Base-by-base conservation (phyloP, 2,113 vertebrate species). In the Poeciliopsis occidentalis region DNA sequence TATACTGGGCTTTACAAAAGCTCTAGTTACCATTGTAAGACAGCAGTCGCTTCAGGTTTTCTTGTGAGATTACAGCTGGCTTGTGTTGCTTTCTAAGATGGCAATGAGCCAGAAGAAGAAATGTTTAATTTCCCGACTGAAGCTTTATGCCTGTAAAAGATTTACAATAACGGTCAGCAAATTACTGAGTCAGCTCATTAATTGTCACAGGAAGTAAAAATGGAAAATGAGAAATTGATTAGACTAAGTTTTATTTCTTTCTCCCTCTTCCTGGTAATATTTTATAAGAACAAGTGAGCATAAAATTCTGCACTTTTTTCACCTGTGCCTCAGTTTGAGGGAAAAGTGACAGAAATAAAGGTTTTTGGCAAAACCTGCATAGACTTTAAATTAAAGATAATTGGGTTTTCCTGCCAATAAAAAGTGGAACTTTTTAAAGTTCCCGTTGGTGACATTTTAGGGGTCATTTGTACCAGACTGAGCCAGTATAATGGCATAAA, bases 61-160 rank as follows among this genome's bases (percentile, higher is more conserved):
- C 71, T 15, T 34, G 11, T 41, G 22, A 39, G 44, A 79, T 78
- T 76, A 39, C 11, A 66, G 62, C 64, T 22, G 39, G 66, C 51
- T 57, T 57, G 51, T n/a, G 51, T 57, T 57, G 51, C 51, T 57
- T 57, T 85, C 83, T 41, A 69, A 39, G 4, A 37, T 70, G 83
- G 76, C 69, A 82, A 79, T 79, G 12, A 67, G 71, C 74, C 80
- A 80, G 31, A 62, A 75, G 41, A 69, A 71, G 63, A 66, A 69
- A 64, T 3, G 32, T 74, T 74, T 30, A 17, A 81, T 83, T 83
- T 64, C 63, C 63, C 31, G 57, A 67, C 62, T 3, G 15, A 31
- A 34, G 32, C 67, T 79, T 51, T 74, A 88, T 62, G 80, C 81
- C 84, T 68, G 62, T 72, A 54, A 83, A 82, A 79, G 80, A 82